phyloP scores from a whole-genome alignment of 2,113 vertebrate species.

The Dipodomys merriami region DNA sequence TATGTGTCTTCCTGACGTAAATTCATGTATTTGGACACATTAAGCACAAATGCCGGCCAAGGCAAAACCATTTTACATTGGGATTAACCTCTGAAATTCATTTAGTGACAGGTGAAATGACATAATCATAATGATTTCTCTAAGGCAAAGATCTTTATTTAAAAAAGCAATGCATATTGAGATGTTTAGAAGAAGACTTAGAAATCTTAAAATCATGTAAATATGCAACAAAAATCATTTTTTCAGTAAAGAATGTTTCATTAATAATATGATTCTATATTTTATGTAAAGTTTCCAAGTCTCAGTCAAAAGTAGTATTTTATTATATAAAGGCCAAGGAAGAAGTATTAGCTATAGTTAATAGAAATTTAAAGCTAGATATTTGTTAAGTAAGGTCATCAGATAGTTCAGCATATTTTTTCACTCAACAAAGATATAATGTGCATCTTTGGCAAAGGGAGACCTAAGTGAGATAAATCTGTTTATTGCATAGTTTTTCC shows the following conservation, averaged over 20 bases:
- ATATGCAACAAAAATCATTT: conserved; percentile 18
- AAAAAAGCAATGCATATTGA: not conserved
- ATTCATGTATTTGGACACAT: not conserved
- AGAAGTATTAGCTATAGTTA: not conserved
- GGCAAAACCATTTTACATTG: not conserved
- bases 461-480: not conserved
- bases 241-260: conserved; percentile 1
- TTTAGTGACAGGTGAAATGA: conserved; percentile 20
- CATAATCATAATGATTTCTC: not conserved
- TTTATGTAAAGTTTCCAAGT: not conserved
- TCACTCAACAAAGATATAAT: not conserved
- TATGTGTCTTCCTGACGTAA: not conserved
- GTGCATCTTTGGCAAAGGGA: not conserved
- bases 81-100: not conserved
- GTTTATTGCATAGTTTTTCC: not conserved
- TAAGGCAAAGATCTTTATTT: not conserved
- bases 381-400: not conserved
- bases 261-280: not conserved
- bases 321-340: not conserved
- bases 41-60: not conserved
- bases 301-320: not conserved
- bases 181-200: not conserved
- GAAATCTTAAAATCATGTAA: not conserved
- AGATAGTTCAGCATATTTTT: conserved; percentile 10
- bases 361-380: not conserved